Percentiles rank a stretch among this genome's conserved stretches.
Evolutionary conservation across 2,113 vertebrate genomes (phyloP).

Genomic region (Manacus vitellinus): DNA sequence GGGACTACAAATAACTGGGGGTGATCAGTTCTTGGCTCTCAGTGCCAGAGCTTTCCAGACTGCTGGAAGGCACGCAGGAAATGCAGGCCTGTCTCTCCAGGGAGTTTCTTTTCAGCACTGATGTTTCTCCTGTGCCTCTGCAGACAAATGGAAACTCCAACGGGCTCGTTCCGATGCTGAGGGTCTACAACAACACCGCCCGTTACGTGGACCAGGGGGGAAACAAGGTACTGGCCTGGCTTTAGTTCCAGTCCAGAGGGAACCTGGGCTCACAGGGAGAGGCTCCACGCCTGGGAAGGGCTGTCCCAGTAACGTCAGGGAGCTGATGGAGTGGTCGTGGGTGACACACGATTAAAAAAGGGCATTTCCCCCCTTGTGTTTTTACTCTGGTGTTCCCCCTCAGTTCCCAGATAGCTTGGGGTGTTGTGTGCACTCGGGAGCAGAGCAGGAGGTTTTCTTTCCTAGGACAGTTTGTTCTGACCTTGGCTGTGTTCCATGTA

Average conservation of each 20-base stretch:
- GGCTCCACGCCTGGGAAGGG: neutral
- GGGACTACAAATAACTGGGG: neutral
- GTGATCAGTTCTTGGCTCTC: neutral
- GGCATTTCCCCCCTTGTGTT: neutral
- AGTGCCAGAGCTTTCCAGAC: fast-evolving
- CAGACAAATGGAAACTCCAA: conserved; percentile 96
- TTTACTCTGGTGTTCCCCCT: neutral
- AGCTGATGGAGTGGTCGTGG: neutral
- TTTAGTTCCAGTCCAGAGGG: fast-evolving
- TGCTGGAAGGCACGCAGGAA: fast-evolving
- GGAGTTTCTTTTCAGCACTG: neutral
- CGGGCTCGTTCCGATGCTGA: conserved; percentile 93
- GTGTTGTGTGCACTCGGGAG: neutral
- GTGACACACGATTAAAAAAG: fast-evolving
- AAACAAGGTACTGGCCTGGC: conserved; percentile 85
- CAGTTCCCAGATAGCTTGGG: neutral
- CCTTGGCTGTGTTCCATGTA: neutral
- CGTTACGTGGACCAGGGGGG: conserved; percentile 97
- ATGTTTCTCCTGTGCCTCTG: neutral
- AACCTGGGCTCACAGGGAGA: fast-evolving
- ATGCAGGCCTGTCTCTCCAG: neutral
- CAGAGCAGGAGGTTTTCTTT: neutral
- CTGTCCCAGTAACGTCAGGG: fast-evolving
- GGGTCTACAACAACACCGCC: conserved; percentile 97
- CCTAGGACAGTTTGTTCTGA: neutral